phyloP scores from a whole-genome alignment of 2,113 vertebrate species.

The Psammodynastes pulverulentus region DNA sequence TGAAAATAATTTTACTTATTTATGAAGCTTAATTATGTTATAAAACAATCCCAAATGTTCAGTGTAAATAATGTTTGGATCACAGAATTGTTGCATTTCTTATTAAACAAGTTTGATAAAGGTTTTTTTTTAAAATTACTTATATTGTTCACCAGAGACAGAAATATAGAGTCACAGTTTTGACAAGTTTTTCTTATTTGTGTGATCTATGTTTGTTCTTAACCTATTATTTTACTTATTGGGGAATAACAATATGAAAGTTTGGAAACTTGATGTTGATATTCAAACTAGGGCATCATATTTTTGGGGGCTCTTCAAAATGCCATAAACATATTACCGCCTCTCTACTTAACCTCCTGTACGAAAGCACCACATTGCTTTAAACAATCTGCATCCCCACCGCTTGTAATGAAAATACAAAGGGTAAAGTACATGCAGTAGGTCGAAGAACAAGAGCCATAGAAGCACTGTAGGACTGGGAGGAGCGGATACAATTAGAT shows the following conservation, averaged over 20 bases:
- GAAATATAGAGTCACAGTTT: neutral
- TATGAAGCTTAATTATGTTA: neutral
- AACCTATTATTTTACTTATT: neutral
- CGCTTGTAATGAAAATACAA: neutral
- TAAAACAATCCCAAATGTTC: neutral
- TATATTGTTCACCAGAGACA: conserved; percentile 19
- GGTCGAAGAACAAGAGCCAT: neutral
- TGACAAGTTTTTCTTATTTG: neutral
- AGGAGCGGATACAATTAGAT: neutral
- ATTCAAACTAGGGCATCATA: neutral
- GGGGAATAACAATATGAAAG: neutral
- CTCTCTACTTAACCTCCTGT: neutral
- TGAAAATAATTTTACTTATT: neutral
- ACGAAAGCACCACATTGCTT: neutral
- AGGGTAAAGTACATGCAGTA: neutral
- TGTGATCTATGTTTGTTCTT: conserved; percentile 8
- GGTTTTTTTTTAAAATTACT: neutral
- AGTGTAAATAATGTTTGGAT: neutral
- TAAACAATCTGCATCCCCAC: neutral
- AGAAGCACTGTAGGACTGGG: neutral
- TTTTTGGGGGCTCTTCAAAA: neutral
- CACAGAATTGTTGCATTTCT: neutral
- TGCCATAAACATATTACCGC: neutral
- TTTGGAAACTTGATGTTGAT: neutral
- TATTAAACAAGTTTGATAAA: neutral